A percentile compares a stretch with the other conserved stretches of the same genome.
These are phyloP conservation scores for Chymomyza costata DNA, from an alignment of 1,140 invertebrate genomes.

Conservation along the genomic window DNA sequence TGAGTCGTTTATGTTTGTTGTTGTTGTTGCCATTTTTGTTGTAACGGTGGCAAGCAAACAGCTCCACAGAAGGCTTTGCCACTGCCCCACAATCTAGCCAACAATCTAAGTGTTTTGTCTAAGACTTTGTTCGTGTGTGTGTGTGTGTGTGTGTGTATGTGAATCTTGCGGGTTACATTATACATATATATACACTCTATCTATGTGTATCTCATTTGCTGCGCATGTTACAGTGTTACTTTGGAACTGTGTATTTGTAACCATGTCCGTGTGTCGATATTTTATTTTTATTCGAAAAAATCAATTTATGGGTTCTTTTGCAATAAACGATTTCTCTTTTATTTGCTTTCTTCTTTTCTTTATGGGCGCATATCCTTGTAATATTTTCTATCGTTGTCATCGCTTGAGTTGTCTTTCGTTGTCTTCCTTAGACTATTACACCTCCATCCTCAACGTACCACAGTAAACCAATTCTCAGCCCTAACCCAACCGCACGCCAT, in stretches of 20 bases:
- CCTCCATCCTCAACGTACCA: too few species aligned
- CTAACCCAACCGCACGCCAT: slow-evolving; percentile 40
- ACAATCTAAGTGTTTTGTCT: too few species aligned
- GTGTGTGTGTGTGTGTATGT: background rate
- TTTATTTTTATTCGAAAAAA: slow-evolving; percentile 73
- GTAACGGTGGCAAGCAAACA: background rate
- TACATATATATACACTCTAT: background rate
- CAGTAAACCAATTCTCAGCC: background rate
- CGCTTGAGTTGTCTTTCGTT: slow-evolving; percentile 45
- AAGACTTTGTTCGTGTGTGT: slow-evolving; percentile 12
- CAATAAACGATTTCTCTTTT: slow-evolving; percentile 73
- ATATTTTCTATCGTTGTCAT: slow-evolving; percentile 72
- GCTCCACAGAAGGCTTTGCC: slow-evolving; percentile 9
- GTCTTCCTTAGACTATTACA: too few species aligned
- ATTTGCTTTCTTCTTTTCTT: slow-evolving; percentile 63
- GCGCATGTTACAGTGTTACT: background rate
- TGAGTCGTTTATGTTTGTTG: slow-evolving; percentile 31
- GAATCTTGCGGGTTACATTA: background rate
- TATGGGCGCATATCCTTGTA: slow-evolving; percentile 69
- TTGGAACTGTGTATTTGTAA: background rate
- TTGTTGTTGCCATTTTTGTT: slow-evolving; percentile 24
- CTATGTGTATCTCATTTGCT: too few species aligned
- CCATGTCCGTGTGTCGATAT: slow-evolving; percentile 41
- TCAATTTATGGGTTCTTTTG: slow-evolving; percentile 71
- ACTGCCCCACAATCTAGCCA: background rate